Base-by-base conservation (phyloP, 2,888 invertebrate species). In the Ramazzottius varieornatus region DNA sequence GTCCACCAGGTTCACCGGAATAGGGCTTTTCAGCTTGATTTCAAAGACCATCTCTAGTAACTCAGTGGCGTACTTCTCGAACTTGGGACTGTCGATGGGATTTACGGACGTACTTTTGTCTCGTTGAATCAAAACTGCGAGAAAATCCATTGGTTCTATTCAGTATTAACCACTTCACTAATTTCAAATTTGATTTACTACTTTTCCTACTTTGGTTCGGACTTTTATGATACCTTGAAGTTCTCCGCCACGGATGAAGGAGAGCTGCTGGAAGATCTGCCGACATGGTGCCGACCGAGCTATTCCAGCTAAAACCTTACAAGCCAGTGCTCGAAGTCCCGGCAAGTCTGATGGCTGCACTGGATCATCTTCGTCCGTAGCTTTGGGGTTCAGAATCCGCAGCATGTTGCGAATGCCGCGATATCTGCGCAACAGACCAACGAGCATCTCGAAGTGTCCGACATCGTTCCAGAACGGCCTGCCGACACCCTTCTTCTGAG, bases 221-320 rank as follows among this genome's bases (percentile, higher is more conserved):
- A n/a, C n/a, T n/a, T n/a, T n/a, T n/a, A n/a, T n/a, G n/a, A 54
- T 54, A 54, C 54, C 54, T 54, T 54, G 54, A 24, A 54, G 20
- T 54, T 54, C 54, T n/a, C 54, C 54, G 4, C 16, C 8, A 8
- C 54, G 54, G 29, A 54, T 16, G 29, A 54, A 54, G n/a, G 20
- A n/a, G 4, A 54, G 29, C 29, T 54, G 16, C 29, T 24, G 20
- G 16, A 54, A 8, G 29, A 54, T 29, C 29, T 54, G 54, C 29
- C 29, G 13, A 29, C 54, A 54, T 54, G 54, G 29, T 16, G 54
- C n/a, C 13, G 54, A 54, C 4, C n/a, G n/a, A 4, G 54, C 54
- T 24, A 54, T 54, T 24, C 54, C 54, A 24, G 54, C 24, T 8
- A 54, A 24, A 29, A 54, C 29, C 29, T 54, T 54, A 29, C 54